Conservation (phyloP, 1,140 invertebrate species). For the Caenorhabditis inopinata region DNA sequence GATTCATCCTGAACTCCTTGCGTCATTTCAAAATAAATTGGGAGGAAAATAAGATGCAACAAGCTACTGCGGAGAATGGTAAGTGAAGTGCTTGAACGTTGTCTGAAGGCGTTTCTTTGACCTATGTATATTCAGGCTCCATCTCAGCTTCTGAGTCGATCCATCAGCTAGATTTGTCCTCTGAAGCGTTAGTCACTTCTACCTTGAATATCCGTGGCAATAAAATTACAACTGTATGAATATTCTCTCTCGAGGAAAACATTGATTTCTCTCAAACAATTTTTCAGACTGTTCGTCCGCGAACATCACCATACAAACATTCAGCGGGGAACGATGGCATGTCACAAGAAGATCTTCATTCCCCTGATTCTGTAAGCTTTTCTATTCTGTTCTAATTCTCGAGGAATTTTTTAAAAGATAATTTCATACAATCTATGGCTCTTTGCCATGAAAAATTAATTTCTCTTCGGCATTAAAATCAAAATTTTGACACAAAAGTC, state of each 20-base stretch:
- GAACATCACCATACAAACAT: background rate
- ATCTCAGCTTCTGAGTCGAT: background rate
- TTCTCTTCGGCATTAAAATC: no score
- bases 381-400: background rate
- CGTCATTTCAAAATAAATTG: no score
- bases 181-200: background rate
- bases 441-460: no score
- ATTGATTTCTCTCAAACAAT: background rate
- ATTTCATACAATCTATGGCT: no score
- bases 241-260: no score
- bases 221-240: background rate
- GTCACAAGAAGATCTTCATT: slow-evolving; percentile 2
- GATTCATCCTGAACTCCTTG: no score
- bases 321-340: background rate
- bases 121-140: background rate
- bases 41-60: no score
- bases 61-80: background rate
- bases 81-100: background rate
- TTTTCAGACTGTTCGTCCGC: background rate
- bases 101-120: background rate
- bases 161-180: slow-evolving; percentile 8
- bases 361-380: background rate
- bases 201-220: slow-evolving; percentile 17
- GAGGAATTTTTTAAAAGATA: background rate
- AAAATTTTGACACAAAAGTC: no score